These are phyloP conservation scores for Tribolium freemani DNA, from an alignment of 2,888 invertebrate species.

Conservation along the genomic window DNA sequence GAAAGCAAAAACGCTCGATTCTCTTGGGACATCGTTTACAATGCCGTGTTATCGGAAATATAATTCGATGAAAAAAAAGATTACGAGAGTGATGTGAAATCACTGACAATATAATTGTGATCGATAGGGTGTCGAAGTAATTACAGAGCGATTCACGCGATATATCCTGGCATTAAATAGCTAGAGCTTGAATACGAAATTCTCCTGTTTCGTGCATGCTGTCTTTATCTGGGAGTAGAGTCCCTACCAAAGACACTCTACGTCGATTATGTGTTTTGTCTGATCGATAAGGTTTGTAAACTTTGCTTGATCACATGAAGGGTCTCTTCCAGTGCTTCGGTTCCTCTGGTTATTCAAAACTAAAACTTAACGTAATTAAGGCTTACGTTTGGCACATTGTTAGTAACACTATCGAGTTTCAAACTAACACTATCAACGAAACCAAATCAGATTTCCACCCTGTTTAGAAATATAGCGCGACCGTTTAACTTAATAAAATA, in stretches of 20 bases:
- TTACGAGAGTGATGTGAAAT: background rate
- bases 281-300: conserved; percentile 32
- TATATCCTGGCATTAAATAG: conserved; percentile 24
- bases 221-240: conserved; percentile 5
- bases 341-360: conserved; percentile 33
- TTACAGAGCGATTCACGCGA: conserved; percentile 22
- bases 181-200: conserved; percentile 3
- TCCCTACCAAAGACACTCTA: background rate
- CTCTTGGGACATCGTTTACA: background rate
- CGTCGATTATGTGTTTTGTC: conserved; percentile 30
- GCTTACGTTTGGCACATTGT: conserved; percentile 31
- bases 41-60: background rate
- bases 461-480: conserved; percentile 8
- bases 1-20: background rate
- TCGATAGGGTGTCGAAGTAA: conserved; percentile 24
- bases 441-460: conserved; percentile 16
- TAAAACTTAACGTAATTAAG: conserved; percentile 36
- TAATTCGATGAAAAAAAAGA: background rate
- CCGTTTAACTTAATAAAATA: conserved; percentile 3
- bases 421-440: conserved; percentile 21
- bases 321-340: conserved; percentile 29
- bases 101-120: conserved; percentile 14
- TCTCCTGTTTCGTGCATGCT: conserved; percentile 7
- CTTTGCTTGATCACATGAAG: conserved; percentile 28
- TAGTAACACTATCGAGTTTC: conserved; percentile 30